Conservation (phyloP, 2,888 invertebrate species). For the Stratiomys singularior region DNA sequence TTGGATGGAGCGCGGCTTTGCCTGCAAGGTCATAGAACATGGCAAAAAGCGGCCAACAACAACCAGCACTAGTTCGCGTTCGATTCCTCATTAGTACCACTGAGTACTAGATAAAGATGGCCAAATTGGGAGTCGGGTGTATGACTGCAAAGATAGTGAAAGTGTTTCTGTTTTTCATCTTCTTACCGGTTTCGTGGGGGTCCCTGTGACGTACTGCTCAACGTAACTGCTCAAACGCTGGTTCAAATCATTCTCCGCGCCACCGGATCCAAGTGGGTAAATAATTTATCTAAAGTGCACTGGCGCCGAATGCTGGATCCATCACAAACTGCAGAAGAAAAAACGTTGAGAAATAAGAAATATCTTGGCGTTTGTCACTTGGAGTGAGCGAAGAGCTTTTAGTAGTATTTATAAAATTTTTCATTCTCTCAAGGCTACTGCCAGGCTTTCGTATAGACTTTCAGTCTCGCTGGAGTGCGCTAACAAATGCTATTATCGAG, state of each 20-base stretch:
- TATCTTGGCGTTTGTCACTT: constrained; percentile 19
- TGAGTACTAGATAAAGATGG: constrained; percentile 36
- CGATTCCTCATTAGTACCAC: constrained; percentile 33
- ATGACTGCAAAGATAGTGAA: constrained; percentile 41
- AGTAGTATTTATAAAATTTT: constrained; percentile 31
- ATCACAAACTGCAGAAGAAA: neutral
- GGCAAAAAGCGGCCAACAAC: constrained; percentile 46
- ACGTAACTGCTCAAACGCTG: neutral
- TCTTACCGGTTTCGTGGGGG: constrained; percentile 32
- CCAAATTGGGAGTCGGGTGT: constrained; percentile 6
- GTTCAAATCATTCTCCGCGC: neutral
- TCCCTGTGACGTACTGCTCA: neutral
- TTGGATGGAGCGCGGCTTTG: constrained; percentile 45
- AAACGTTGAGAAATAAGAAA: too few relatives aligned
- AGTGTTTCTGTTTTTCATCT: constrained; percentile 39
- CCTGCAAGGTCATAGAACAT: constrained; percentile 53
- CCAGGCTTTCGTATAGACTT: constrained; percentile 39
- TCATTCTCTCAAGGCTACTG: constrained; percentile 37
- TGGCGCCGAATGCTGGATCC: neutral
- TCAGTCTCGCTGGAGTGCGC: constrained; percentile 32
- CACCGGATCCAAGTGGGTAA: neutral
- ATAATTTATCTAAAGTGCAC: neutral
- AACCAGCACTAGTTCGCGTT: constrained; percentile 45
- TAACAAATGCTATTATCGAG: constrained; percentile 23
- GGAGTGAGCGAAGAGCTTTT: constrained; percentile 25